Base-by-base conservation (phyloP, 2,888 invertebrate species). In the Altica lythri region DNA sequence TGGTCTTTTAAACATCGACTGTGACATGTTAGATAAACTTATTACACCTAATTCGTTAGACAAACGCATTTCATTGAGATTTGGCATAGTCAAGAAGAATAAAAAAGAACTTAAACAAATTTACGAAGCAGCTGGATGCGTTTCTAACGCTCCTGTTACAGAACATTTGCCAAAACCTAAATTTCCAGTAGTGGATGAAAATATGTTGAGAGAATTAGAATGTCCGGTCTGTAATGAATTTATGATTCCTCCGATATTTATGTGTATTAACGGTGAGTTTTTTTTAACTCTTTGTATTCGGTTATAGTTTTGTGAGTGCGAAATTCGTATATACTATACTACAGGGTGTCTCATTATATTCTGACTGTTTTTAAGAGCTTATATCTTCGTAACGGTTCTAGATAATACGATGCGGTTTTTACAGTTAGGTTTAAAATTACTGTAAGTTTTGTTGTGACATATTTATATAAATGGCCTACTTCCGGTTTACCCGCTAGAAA, bases 191-290 rank as follows among this genome's bases (percentile, higher is more conserved):
- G 30, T 46, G 13, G 64, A 67, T 35, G 63, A 65, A 4, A 55
- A 56, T n/a, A 55, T 68, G 42, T 49, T 68, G 17, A 48, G 58
- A 2, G 66, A 67, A 42, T 32, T 68, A 22, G 68, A 68, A 48
- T 68, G 68, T 49, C 64, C 65, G 1, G 57, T 67, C 32, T 67
- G 66, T 35, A 62, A 60, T 29, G 65, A 67, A 18, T 66, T 59
- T 38, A 66, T 68, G 64, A 45, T 62, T 19, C 59, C 66, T 2
- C 65, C 66, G 4, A 67, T 68, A 27, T 64, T 38, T 29, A 62
- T 67, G 50, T 68, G 67, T 54, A 17, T 55, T 6, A 60, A 62
- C 47, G 65, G 65, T 63, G 25, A 57, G 45, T 59, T 19, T 18
- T 17, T 34, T 34, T 19, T 9, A 30, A 13, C n/a, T n/a, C n/a